phyloP scores from a whole-genome alignment of 2,113 vertebrate species.

The Peromyscus polionotus region DNA sequence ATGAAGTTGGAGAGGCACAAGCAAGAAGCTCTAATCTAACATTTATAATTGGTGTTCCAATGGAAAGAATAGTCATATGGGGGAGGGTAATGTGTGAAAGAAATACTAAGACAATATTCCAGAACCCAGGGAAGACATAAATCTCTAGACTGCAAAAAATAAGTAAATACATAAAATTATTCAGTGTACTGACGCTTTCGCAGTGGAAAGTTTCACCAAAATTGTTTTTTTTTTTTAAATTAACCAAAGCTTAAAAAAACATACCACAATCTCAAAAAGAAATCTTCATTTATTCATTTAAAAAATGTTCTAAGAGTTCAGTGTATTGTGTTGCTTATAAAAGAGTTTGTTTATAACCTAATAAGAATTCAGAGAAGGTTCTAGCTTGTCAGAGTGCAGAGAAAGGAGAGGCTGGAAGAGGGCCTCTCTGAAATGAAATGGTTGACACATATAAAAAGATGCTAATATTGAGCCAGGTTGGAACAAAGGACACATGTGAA shows the following conservation, averaged over 20 bases:
- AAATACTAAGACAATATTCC: neutral
- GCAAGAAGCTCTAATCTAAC: neutral
- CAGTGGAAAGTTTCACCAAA: slow-evolving; percentile 33
- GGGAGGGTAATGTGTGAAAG: neutral
- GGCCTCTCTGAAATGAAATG: neutral
- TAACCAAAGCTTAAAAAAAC: slow-evolving; percentile 3
- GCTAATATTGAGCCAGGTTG: neutral
- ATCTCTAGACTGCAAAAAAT: neutral
- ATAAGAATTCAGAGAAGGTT: neutral
- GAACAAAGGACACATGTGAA: neutral
- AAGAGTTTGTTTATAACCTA: neutral
- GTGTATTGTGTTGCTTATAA: neutral
- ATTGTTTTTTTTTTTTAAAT: neutral
- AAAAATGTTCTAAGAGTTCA: neutral
- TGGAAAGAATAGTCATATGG: neutral
- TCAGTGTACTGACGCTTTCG: neutral
- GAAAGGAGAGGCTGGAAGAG: neutral
- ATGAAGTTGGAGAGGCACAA: neutral
- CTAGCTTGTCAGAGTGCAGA: neutral
- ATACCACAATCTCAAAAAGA: neutral
- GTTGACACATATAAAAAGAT: neutral
- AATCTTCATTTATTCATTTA: neutral
- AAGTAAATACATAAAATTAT: neutral
- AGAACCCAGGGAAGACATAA: neutral
- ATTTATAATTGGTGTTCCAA: neutral